Evolutionary conservation across 2,113 vertebrate species (phyloP).

Genomic region (Microtus pennsylvanicus): DNA sequence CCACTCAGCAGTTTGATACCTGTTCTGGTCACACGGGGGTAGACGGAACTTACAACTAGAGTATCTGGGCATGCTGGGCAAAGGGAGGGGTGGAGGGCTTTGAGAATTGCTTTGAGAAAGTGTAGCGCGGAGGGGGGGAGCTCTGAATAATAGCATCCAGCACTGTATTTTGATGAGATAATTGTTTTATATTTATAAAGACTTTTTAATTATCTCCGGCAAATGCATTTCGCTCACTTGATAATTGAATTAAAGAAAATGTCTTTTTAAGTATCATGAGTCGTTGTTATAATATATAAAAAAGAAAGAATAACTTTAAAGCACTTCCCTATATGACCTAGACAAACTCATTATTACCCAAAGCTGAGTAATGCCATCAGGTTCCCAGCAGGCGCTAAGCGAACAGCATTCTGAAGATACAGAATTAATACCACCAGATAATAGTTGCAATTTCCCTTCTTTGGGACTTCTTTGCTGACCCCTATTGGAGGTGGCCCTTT

Average conservation of each 20-base stretch:
- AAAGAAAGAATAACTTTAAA: constrained; percentile 10
- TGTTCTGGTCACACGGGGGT: background rate
- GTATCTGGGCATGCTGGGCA: accelerated
- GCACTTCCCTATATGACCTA: background rate
- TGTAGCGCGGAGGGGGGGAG: too few species aligned
- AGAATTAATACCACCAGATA: accelerated
- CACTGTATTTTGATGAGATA: constrained; percentile 72
- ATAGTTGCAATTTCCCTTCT: background rate
- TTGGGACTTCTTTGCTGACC: background rate
- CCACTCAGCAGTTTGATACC: background rate
- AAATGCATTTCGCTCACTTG: constrained; percentile 71
- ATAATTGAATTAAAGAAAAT: constrained; percentile 77
- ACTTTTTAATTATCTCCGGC: constrained; percentile 76
- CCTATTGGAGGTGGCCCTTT: accelerated
- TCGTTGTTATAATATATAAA: background rate
- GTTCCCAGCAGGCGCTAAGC: background rate
- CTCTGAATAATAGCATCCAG: background rate
- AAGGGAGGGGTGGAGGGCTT: background rate
- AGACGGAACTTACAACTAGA: background rate
- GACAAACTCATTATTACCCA: background rate
- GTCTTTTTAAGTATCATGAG: constrained; percentile 59
- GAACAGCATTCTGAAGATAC: accelerated
- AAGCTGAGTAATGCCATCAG: background rate
- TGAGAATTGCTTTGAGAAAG: background rate
- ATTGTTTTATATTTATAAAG: constrained; percentile 78